Percentiles rank a stretch among this genome's conserved stretches.
phyloP scores from a whole-genome alignment of 2,113 vertebrate genomes.

The Geococcyx californianus region DNA sequence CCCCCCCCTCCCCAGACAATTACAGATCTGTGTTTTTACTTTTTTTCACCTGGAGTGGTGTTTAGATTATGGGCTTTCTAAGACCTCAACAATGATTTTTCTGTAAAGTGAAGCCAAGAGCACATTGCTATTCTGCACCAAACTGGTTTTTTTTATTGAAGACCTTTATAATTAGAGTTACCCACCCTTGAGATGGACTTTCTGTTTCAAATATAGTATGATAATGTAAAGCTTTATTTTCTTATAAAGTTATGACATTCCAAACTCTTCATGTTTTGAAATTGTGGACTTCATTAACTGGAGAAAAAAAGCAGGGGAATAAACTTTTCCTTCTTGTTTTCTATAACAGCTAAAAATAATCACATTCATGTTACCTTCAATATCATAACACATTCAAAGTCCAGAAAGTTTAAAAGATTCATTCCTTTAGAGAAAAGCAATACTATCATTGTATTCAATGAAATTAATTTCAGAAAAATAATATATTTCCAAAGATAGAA shows the following conservation, averaged over 20 bases:
- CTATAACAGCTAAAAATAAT: neutral
- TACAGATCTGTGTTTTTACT: neutral
- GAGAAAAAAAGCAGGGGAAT: neutral
- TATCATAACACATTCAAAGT: neutral
- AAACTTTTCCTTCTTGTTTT: neutral
- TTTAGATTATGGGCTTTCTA: neutral
- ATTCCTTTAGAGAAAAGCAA: neutral
- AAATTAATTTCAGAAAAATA: neutral
- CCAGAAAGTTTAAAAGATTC: neutral
- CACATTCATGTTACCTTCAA: neutral
- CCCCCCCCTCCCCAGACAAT: no score
- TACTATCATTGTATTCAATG: neutral
- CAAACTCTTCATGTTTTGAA: neutral
- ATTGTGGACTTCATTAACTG: neutral
- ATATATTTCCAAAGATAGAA: neutral
- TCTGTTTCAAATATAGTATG: neutral
- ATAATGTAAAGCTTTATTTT: neutral
- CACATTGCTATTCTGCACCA: neutral
- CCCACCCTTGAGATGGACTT: neutral
- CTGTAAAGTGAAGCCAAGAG: neutral
- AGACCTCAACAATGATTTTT: neutral
- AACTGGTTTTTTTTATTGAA: neutral
- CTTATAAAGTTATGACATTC: neutral
- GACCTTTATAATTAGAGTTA: neutral
- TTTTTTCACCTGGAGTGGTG: neutral